Base-by-base conservation (phyloP, 2,113 vertebrate genomes). In the Strix aluco region DNA sequence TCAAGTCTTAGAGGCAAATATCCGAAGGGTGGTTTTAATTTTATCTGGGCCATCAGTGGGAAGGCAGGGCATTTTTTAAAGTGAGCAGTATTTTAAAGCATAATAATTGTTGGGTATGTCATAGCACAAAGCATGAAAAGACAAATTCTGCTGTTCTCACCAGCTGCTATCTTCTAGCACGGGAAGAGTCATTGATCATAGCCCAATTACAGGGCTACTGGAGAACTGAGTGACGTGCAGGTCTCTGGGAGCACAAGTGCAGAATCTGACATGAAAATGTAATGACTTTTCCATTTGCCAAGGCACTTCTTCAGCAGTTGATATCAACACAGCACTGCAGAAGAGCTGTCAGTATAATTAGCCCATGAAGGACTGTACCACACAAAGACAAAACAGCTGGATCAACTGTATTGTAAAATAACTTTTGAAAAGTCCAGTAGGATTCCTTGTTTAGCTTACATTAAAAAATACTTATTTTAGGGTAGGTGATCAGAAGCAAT, bases 201-300 rank as follows among this genome's bases (percentile, higher is more conserved):
- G 86, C 18, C 49, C 83, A 94, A 47, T 94, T 92, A 94, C 36
- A 62, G 70, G 49, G 29, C 69, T 86, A 15, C 75, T 1, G 4
- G 62, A 70, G 73, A 92, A 46, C n/a, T 29, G 65, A 72, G 61
- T 81, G 92, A 85, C 40, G 7, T 20, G 65, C 3, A 1, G 49
- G 77, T 94, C 92, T 72, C 44, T 44, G 89, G 36, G 86, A 97
- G 78, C 89, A 66, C 66, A 91, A 94, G 73, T 58, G 67, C 85
- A 92, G 75, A 94, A 81, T 74, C 69, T 93, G 89, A 94, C 81
- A 79, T 0, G 12, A 65, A 78, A 77, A 79, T 29, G 36, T 49
- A 85, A 92, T 73, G 83, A 86, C 81, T 94, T 94, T 91, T 59
- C 70, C 66, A 75, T 85, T 91, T 96, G 66, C 92, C 34, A 32